Conservation (phyloP, 92 coral and sea anemone genomes). For the Bergia puertoricense region DNA sequence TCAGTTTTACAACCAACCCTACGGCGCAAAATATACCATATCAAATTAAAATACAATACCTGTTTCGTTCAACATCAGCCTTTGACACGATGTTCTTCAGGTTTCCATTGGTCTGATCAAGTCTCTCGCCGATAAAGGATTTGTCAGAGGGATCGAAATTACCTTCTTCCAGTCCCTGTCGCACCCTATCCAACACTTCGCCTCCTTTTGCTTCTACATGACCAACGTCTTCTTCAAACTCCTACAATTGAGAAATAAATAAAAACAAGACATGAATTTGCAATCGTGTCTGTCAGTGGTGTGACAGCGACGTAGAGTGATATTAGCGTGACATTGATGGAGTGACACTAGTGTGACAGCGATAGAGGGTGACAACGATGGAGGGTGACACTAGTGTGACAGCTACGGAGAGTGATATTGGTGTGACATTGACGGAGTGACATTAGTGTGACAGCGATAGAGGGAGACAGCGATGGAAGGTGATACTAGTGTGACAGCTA, state of each 20-base stretch:
- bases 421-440: no score
- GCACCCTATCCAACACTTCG: background rate
- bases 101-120: conserved; percentile 7
- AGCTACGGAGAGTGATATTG: no score
- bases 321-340: no score
- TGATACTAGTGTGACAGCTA: no score
- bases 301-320: no score
- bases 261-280: background rate
- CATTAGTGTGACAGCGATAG: no score
- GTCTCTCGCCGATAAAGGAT: conserved; percentile 21
- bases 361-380: no score
- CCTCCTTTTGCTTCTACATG: conserved; percentile 12
- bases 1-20: no score
- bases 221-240: conserved; percentile 29
- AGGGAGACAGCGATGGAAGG: no score
- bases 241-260: background rate
- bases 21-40: no score
- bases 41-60: background rate
- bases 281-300: background rate
- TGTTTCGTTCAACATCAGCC: conserved; percentile 24
- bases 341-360: no score
- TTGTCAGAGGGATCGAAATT: conserved; percentile 25
- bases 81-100: conserved; percentile 17
- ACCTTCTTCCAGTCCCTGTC: background rate
- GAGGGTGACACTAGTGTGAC: no score